Conservation (phyloP, 2,888 invertebrate species). For the Drosophila ochracea region DNA sequence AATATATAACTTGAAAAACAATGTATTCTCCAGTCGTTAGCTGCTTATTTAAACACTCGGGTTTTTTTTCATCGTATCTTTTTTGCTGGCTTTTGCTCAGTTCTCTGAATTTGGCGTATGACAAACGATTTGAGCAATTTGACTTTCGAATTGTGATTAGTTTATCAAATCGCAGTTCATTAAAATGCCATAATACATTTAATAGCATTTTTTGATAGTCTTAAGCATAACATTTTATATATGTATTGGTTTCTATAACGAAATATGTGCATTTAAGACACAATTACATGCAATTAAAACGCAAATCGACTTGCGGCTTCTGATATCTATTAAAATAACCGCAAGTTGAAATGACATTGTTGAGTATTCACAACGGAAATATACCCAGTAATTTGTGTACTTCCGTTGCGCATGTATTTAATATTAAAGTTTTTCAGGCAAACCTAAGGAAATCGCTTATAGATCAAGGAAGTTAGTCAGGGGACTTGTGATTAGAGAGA, state of each 20-base stretch:
- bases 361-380: neutral
- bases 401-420: neutral
- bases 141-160: slow-evolving; percentile 74
- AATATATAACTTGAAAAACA: neutral
- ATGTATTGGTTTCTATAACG: slow-evolving; percentile 9
- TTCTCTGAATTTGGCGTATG: slow-evolving; percentile 56
- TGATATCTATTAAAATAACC: neutral
- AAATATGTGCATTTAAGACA: slow-evolving; percentile 37
- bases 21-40: slow-evolving; percentile 13
- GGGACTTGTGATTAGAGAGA: neutral
- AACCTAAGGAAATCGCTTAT: neutral
- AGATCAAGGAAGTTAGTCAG: no score
- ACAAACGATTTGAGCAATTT: slow-evolving; percentile 74
- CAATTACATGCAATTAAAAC: slow-evolving; percentile 38
- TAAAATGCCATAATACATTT: slow-evolving; percentile 61
- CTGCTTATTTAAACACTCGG: neutral
- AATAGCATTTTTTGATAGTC: slow-evolving; percentile 49
- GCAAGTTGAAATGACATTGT: neutral
- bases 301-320: slow-evolving; percentile 36
- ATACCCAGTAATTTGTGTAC: slow-evolving; percentile 3
- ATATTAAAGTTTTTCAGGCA: neutral
- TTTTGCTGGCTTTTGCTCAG: slow-evolving; percentile 42
- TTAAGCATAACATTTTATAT: neutral
- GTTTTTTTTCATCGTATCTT: neutral
- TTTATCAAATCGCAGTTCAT: slow-evolving; percentile 72